phyloP scores from a whole-genome alignment of 2,797 vertebrate genomes.

The Chromobotia macracanthus region DNA sequence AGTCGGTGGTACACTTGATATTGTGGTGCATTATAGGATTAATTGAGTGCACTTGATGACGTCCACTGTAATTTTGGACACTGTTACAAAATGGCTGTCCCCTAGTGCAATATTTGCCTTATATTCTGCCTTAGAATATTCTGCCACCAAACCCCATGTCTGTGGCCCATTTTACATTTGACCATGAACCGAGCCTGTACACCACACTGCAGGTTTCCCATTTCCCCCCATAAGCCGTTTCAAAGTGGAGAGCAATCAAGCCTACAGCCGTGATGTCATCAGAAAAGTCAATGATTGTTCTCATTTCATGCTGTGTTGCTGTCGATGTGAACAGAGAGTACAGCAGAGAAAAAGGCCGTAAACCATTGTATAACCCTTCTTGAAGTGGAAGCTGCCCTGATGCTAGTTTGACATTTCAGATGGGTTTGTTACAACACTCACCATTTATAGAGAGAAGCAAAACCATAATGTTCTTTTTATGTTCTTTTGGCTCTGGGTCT shows the following conservation, averaged over 20 bases:
- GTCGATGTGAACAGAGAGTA: background rate
- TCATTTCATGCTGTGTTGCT: background rate
- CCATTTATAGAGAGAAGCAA: conserved; percentile 11
- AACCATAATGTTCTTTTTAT: conserved; percentile 29
- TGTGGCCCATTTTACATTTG: no score
- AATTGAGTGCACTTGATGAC: no score
- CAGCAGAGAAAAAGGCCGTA: background rate
- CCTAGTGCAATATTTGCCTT: no score
- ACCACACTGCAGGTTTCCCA: no score
- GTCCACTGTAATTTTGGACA: no score
- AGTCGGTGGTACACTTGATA: no score
- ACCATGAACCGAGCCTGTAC: no score
- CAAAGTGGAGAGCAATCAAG: background rate
- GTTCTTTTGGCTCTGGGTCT: conserved; percentile 15
- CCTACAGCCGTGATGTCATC: background rate
- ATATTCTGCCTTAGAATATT: no score
- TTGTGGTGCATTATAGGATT: no score
- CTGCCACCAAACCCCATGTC: no score
- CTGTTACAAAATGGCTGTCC: no score
- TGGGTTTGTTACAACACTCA: background rate
- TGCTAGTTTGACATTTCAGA: conserved; percentile 1
- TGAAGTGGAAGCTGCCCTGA: background rate
- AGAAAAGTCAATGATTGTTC: background rate
- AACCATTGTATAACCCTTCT: background rate
- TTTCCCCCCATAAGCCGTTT: background rate